Evolutionary conservation across 2,797 vertebrate genomes (phyloP).

Genomic region (Poecilia picta): DNA sequence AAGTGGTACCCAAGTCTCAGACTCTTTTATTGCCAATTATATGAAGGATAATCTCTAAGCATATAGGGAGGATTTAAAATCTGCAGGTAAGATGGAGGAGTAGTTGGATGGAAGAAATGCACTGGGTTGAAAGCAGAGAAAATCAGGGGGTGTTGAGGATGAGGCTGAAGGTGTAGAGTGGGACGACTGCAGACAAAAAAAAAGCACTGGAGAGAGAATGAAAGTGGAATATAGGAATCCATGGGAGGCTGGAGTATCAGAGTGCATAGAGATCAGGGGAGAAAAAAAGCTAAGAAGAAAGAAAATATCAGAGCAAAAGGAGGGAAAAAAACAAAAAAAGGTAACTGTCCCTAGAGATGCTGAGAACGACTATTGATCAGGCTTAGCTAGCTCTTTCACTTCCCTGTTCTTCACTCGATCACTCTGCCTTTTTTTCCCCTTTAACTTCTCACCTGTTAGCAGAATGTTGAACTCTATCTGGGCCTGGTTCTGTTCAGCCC

Average conservation of each 20-base stretch:
- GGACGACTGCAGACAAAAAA: conserved; percentile 15
- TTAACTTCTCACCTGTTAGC: conserved; percentile 17
- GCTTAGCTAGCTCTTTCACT: conserved; percentile 36
- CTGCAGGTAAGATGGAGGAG: conserved; percentile 22
- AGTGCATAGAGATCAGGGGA: conserved; percentile 28
- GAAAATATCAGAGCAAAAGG: conserved; percentile 36
- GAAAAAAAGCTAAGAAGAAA: conserved; percentile 2
- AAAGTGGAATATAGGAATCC: conserved; percentile 37
- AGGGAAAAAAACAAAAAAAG: conserved; percentile 11
- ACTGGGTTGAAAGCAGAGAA: conserved; percentile 36
- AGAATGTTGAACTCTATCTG: conserved; percentile 32
- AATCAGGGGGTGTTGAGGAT: conserved; percentile 48
- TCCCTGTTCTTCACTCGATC: conserved; percentile 19
- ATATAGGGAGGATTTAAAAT: conserved; percentile 24
- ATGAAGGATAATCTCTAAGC: conserved; percentile 28
- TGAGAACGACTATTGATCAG: conserved; percentile 65
- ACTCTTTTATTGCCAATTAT: conserved; percentile 23
- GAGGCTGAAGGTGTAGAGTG: conserved; percentile 30
- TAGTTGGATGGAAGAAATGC: conserved; percentile 42
- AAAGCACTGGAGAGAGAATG: conserved; percentile 31
- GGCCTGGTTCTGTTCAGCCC: neutral
- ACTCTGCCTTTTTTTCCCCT: conserved; percentile 6
- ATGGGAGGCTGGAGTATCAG: conserved; percentile 15
- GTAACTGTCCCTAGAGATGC: conserved; percentile 35
- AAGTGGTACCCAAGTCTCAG: conserved; percentile 4